Percentiles rank a stretch among this genome's conserved stretches.
phyloP scores from a whole-genome alignment of 2,113 vertebrate species.

The Nanger granti region DNA sequence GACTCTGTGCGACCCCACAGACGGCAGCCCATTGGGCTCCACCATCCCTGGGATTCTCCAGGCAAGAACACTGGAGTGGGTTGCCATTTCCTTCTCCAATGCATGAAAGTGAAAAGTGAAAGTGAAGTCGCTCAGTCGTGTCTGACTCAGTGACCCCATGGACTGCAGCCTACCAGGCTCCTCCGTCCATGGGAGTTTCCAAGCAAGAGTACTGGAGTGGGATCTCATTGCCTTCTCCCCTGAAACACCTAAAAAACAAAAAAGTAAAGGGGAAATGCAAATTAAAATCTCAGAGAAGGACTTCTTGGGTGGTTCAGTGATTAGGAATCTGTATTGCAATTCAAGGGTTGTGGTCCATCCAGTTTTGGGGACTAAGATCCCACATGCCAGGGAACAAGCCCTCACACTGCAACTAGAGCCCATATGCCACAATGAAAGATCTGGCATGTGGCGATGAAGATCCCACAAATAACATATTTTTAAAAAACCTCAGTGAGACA shows the following conservation, averaged over 20 bases:
- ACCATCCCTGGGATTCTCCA: too few species aligned
- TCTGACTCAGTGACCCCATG: too few species aligned
- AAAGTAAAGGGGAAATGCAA: conserved; percentile 2
- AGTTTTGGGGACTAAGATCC: neutral
- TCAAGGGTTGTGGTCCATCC: neutral
- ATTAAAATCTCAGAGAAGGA: neutral
- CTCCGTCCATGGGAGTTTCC: too few species aligned
- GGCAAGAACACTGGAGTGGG: too few species aligned
- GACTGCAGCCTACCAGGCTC: too few species aligned
- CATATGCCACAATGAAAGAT: neutral
- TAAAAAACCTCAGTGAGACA: neutral
- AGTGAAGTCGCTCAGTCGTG: too few species aligned
- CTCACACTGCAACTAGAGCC: neutral
- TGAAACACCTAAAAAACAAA: neutral
- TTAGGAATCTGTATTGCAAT: neutral
- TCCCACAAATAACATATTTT: neutral
- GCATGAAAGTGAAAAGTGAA: too few species aligned
- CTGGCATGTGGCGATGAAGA: neutral
- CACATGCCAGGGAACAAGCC: neutral
- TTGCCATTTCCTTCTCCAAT: too few species aligned
- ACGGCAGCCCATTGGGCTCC: too few species aligned
- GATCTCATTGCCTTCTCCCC: neutral
- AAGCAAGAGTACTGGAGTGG: too few species aligned
- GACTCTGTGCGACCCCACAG: too few species aligned
- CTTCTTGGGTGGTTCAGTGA: neutral